Evolutionary conservation across 2,797 vertebrate genomes (phyloP), one percentile per base, ranked within the genome.

Genomic region (Pipistrellus kuhlii): DNA sequence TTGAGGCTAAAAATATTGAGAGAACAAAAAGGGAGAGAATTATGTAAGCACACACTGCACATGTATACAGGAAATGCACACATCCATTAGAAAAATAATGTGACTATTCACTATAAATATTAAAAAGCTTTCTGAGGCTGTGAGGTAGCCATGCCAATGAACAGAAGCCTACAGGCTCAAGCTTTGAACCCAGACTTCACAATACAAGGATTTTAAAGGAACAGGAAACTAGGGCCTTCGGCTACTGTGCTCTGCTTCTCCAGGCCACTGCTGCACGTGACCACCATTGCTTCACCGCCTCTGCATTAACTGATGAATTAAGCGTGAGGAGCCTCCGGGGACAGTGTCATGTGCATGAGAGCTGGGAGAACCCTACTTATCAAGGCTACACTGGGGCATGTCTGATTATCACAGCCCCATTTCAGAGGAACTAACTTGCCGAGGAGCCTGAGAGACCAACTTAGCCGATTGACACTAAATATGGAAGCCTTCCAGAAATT

Each of bases 401-500:
- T 57, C 38, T 13, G 18, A 11, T 27, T 66, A 14, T 14, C 48
- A 48, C 11, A 15, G 25, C 23, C 18, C 12, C 12, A 91, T 44
- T 68, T 85, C 44, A 44, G 27, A 62, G 30, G 3, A 83, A 59
- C 5, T 23, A 30, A 6, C 77, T 32, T 66, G 25, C 68, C 17
- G 20, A 18, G 4, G 13, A 66, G 25, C 8, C 72, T 75, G 35
- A 57, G 35, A 81, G 64, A 68, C 85, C 10, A 94, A 30, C 7
- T 82, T 78, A 73, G 85, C 41, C 92, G 69, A 95, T 80, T 38
- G 38, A 72, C 23, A 84, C 9, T 80, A 90, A 76, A 82, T 48
- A 66, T 92, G 55, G 80, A 94, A 92, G 20, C 2, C 46, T 92
- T 93, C 53, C 41, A 84, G 59, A 85, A 94, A 82, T 90, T 83